Evolutionary conservation across 1,140 invertebrate species (phyloP).

Genomic region (Psix sp.): DNA sequence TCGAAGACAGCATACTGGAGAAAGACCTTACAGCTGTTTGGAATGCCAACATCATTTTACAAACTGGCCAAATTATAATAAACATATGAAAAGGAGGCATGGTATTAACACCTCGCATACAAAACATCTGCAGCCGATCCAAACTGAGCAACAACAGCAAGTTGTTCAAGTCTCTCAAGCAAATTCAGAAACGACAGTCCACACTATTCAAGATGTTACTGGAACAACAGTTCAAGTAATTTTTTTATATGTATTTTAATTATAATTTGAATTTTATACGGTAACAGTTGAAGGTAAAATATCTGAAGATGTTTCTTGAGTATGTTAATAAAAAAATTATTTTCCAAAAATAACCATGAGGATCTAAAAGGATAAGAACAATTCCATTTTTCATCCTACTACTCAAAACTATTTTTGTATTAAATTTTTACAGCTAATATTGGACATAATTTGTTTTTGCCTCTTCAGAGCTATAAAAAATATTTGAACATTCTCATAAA

Average conservation of each 20-base stretch:
- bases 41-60: slow-evolving; percentile 83
- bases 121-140: slow-evolving; percentile 64
- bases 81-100: slow-evolving; percentile 85
- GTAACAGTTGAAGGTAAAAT: too few species aligned
- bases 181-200: slow-evolving; percentile 37
- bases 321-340: background rate
- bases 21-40: slow-evolving; percentile 78
- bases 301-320: too few species aligned
- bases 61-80: slow-evolving; percentile 87
- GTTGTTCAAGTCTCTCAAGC: slow-evolving; percentile 46
- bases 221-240: slow-evolving; percentile 67
- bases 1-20: slow-evolving; percentile 80
- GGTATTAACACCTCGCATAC: slow-evolving; percentile 78
- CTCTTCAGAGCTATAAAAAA: too few species aligned
- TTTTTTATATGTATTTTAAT: slow-evolving; percentile 1
- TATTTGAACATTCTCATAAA: too few species aligned
- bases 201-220: slow-evolving; percentile 58
- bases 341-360: background rate
- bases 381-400: too few species aligned
- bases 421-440: too few species aligned
- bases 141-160: slow-evolving; percentile 54
- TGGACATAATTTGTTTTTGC: too few species aligned
- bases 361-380: slow-evolving; percentile 3
- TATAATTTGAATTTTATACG: background rate
- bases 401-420: too few species aligned